A percentile compares a stretch with the other conserved stretches of the same genome.
phyloP scores from a whole-genome alignment of 2,113 vertebrate species.

The Xenopus borealis region DNA sequence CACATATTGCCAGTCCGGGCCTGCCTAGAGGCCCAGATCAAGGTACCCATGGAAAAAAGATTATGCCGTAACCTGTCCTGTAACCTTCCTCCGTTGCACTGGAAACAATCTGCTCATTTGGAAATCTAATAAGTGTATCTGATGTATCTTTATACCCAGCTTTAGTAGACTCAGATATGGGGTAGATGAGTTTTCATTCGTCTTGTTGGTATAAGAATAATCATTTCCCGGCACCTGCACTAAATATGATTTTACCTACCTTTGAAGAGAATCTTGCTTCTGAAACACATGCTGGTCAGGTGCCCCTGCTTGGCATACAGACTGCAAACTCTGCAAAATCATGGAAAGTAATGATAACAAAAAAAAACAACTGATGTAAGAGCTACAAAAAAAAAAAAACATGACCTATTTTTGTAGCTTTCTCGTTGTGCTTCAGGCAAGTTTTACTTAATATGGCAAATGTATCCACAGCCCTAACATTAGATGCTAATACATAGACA shows the following conservation, averaged over 20 bases:
- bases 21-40: not conserved
- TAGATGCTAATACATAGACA: no score
- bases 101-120: no score
- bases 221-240: no score
- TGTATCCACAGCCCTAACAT: no score
- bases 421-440: not conserved
- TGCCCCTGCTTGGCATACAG: conserved; percentile 41
- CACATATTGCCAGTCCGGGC: no score
- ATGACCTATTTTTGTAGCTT: not conserved
- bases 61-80: no score
- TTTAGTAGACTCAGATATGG: no score
- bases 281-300: conserved; percentile 50
- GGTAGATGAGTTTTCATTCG: not conserved
- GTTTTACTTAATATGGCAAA: not conserved
- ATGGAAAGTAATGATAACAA: conserved; percentile 21
- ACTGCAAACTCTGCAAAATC: conserved; percentile 45
- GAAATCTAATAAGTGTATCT: no score
- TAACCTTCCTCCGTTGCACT: no score
- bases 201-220: no score
- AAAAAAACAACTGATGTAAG: conserved; percentile 5
- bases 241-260: conserved; percentile 37
- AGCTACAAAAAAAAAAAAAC: not conserved
- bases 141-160: no score
- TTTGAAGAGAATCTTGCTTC: conserved; percentile 49
- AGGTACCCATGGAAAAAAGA: no score